These are phyloP conservation scores for Pelmatolapia mariae DNA, from an alignment of 2,113 vertebrate species.

Conservation along the genomic window DNA sequence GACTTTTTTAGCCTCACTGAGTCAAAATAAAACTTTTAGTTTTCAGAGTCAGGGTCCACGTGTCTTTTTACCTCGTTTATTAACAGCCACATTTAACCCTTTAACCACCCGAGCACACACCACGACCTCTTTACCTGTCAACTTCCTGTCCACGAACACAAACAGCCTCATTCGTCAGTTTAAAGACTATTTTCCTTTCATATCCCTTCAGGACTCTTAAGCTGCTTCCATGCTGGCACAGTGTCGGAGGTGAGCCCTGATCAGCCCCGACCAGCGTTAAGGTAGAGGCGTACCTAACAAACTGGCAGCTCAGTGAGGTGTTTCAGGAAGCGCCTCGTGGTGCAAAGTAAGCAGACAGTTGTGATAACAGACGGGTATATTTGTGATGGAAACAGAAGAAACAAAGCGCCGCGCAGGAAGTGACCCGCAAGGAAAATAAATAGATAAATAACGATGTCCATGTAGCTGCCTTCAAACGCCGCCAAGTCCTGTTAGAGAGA, in stretches of 20 bases:
- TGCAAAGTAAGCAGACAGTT: background rate
- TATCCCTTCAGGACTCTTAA: fast-evolving
- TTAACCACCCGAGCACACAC: background rate
- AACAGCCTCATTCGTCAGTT: fast-evolving
- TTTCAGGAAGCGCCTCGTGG: background rate
- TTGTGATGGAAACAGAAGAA: background rate
- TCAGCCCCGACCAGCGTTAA: background rate
- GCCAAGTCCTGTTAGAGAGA: background rate
- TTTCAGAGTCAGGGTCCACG: background rate
- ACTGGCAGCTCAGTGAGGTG: background rate
- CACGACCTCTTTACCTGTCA: background rate
- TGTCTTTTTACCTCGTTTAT: background rate
- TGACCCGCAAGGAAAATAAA: background rate
- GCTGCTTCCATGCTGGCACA: background rate
- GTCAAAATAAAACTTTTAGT: background rate
- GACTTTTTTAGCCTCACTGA: background rate
- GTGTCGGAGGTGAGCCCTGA: background rate
- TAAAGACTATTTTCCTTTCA: background rate
- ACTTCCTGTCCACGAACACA: background rate
- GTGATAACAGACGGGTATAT: background rate
- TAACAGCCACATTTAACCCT: background rate
- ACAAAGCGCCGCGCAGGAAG: background rate
- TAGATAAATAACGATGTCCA: background rate
- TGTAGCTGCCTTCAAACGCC: background rate
- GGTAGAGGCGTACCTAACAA: background rate